Conservation (phyloP, 2,797 vertebrate genomes). For the Amphiprion clarkii region DNA sequence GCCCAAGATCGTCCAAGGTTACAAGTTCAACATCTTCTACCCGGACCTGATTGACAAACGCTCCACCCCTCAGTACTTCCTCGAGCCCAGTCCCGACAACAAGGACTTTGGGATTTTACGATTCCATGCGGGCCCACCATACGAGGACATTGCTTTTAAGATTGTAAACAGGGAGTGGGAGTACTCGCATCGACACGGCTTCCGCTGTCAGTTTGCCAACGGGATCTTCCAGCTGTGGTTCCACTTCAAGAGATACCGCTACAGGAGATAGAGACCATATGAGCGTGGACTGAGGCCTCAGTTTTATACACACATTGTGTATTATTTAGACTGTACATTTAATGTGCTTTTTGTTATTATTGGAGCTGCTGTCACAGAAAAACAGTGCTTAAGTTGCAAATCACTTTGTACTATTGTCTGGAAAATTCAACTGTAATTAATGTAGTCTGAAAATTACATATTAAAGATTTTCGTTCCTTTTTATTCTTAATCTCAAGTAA, state of each 20-base stretch:
- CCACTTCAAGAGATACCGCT: slow-evolving; percentile 98
- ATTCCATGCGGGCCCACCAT: slow-evolving; percentile 96
- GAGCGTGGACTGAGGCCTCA: too few relatives aligned
- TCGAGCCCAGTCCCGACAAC: slow-evolving; percentile 95
- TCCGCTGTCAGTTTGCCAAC: slow-evolving; percentile 98
- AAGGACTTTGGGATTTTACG: slow-evolving; percentile 96
- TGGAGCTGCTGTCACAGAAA: slow-evolving; percentile 9
- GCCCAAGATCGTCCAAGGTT: slow-evolving; percentile 98
- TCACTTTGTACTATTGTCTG: slow-evolving; percentile 26
- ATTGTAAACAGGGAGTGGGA: slow-evolving; percentile 98
- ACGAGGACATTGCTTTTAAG: slow-evolving; percentile 99
- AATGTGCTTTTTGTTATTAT: slow-evolving; percentile 16
- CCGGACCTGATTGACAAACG: slow-evolving; percentile 97
- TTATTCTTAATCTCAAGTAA: slow-evolving; percentile 8
- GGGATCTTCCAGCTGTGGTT: slow-evolving; percentile 99
- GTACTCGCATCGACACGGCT: slow-evolving; percentile 97
- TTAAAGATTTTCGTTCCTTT: slow-evolving; percentile 65
- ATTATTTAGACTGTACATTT: slow-evolving; percentile 13
- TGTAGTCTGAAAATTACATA: slow-evolving; percentile 50
- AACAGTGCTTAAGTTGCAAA: slow-evolving; percentile 30
- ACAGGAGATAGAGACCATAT: slow-evolving; percentile 86
- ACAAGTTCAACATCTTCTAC: slow-evolving; percentile 99
- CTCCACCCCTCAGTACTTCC: slow-evolving; percentile 97
- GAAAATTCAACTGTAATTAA: slow-evolving; percentile 47
- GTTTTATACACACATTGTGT: neutral